A percentile compares a stretch with the other conserved stretches of the same genome.
Evolutionary conservation across 1,140 invertebrate species (phyloP).

Genomic region (Cepaea nemoralis): DNA sequence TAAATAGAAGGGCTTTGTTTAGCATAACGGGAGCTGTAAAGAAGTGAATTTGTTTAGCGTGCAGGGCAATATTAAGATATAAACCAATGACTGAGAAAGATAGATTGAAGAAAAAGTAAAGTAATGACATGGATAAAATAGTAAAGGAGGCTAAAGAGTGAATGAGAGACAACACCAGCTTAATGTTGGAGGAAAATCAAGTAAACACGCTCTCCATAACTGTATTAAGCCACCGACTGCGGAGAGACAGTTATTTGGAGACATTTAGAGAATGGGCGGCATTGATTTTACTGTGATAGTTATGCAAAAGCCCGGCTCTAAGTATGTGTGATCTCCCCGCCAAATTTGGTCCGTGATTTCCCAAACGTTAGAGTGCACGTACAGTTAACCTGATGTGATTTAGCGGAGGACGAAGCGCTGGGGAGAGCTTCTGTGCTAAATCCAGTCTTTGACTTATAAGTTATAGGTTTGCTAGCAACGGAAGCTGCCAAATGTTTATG

Average conservation of each 20-base stretch:
- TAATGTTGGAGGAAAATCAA: too few species aligned
- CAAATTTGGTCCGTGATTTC: neutral
- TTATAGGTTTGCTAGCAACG: too few species aligned
- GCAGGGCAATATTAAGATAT: too few species aligned
- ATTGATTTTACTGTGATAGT: neutral
- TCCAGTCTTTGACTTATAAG: neutral
- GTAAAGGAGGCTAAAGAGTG: too few species aligned
- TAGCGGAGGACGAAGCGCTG: neutral
- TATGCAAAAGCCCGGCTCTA: neutral
- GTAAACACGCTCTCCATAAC: neutral
- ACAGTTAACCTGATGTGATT: conserved; percentile 10
- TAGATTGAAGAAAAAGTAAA: too few species aligned
- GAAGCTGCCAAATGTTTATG: too few species aligned
- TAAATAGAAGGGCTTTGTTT: too few species aligned
- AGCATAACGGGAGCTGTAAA: too few species aligned
- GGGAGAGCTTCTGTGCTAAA: neutral
- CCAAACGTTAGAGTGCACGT: neutral
- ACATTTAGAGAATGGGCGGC: neutral
- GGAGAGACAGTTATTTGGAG: neutral
- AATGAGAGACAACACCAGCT: too few species aligned
- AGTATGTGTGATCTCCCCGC: neutral
- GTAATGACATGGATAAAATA: too few species aligned
- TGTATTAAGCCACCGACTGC: neutral
- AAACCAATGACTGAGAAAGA: too few species aligned
- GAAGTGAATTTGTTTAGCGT: too few species aligned